Conservation (phyloP, 2,113 vertebrate species). For the Cettia cetti region DNA sequence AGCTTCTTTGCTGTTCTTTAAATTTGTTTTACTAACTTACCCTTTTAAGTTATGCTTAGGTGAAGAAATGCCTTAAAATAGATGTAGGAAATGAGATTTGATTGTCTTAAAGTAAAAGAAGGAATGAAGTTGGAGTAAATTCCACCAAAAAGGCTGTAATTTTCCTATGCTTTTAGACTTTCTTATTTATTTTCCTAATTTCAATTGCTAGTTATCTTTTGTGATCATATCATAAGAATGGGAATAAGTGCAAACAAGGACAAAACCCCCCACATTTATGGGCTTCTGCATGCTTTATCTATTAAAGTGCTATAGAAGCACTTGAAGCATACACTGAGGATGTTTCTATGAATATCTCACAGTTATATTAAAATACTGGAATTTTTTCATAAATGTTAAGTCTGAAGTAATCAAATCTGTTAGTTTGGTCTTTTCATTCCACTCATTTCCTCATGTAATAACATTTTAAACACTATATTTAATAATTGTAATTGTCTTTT, state of each 20-base stretch:
- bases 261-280: background rate
- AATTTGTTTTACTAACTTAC: background rate
- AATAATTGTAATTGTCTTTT: background rate
- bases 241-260: background rate
- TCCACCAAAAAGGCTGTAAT: fast-evolving
- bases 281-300: background rate
- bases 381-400: background rate
- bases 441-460: background rate
- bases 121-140: background rate
- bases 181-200: background rate
- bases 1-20: background rate
- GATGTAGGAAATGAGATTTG: background rate
- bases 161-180: background rate
- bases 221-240: background rate
- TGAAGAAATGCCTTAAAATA: background rate
- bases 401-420: background rate
- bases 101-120: background rate
- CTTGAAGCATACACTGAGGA: background rate
- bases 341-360: background rate
- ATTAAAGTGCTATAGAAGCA: background rate
- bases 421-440: background rate
- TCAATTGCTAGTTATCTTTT: background rate
- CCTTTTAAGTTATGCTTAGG: background rate
- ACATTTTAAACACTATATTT: background rate
- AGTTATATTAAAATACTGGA: background rate